Conservation (phyloP, 1,140 invertebrate genomes). For the Potamilus streckersoni region DNA sequence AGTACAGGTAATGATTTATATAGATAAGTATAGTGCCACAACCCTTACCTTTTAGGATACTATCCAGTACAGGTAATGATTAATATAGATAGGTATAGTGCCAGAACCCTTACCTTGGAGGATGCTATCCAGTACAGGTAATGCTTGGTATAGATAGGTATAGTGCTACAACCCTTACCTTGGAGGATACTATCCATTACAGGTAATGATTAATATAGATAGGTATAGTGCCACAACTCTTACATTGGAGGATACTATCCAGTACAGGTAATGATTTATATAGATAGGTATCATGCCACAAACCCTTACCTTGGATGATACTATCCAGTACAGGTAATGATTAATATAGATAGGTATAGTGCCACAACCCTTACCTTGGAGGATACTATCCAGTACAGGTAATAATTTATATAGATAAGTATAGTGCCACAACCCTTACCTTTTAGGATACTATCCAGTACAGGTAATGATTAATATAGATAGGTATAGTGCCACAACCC, state of each 20-base stretch:
- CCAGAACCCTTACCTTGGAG: slow-evolving; percentile 64
- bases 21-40: neutral
- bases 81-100: neutral
- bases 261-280: slow-evolving; percentile 70
- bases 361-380: slow-evolving; percentile 77
- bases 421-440: slow-evolving; percentile 77
- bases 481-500: slow-evolving; percentile 79
- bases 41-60: slow-evolving; percentile 61
- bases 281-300: no score
- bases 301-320: slow-evolving; percentile 78
- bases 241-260: slow-evolving; percentile 79
- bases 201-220: no score
- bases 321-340: slow-evolving; percentile 73
- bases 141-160: neutral
- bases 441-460: slow-evolving; percentile 78
- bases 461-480: no score
- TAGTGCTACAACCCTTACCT: slow-evolving; percentile 73
- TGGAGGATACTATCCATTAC: slow-evolving; percentile 78
- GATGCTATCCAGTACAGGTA: slow-evolving; percentile 76
- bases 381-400: slow-evolving; percentile 78
- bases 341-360: no score
- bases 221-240: slow-evolving; percentile 78
- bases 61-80: slow-evolving; percentile 71
- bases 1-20: slow-evolving; percentile 61
- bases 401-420: no score